Evolutionary conservation across 35 echinoderm and acorn worm species (phyloP).

Genomic region (Ophiothrix spiculata): DNA sequence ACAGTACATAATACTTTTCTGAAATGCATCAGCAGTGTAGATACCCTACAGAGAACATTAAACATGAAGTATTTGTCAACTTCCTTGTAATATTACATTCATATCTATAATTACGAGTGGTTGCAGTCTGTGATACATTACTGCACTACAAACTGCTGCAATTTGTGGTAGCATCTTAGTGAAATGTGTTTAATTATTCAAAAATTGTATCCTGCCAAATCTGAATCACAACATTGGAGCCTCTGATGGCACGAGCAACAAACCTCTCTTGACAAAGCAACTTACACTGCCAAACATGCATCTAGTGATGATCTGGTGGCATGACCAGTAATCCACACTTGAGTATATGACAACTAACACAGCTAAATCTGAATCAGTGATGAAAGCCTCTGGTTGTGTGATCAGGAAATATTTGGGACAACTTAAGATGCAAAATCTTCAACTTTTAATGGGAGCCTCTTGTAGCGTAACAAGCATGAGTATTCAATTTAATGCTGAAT

Average conservation of each 20-base stretch:
- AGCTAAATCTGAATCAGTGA: too few relatives aligned
- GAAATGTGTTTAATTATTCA: neutral
- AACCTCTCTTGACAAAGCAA: constrained; percentile 80
- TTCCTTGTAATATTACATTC: neutral
- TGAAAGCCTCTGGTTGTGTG: too few relatives aligned
- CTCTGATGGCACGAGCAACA: constrained; percentile 67
- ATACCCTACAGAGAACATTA: constrained; percentile 64
- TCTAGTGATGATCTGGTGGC: too few relatives aligned
- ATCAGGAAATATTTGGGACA: too few relatives aligned
- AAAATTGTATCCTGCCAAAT: constrained; percentile 50
- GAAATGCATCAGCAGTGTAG: constrained; percentile 73
- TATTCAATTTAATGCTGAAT: too few relatives aligned
- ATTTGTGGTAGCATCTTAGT: neutral
- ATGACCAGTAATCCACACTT: too few relatives aligned
- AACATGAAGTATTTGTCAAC: neutral
- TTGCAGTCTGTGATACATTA: neutral
- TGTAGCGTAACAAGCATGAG: too few relatives aligned
- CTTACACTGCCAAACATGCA: too few relatives aligned
- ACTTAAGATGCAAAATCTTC: too few relatives aligned
- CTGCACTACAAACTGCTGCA: neutral
- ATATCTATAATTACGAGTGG: neutral
- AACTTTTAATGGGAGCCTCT: too few relatives aligned
- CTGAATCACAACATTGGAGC: constrained; percentile 28
- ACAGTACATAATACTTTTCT: constrained; percentile 61
- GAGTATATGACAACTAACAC: too few relatives aligned